Percentiles rank a stretch among this genome's conserved stretches.
Evolutionary conservation across 1,140 invertebrate genomes (phyloP).

Genomic region (Himalopsyche phryganea): DNA sequence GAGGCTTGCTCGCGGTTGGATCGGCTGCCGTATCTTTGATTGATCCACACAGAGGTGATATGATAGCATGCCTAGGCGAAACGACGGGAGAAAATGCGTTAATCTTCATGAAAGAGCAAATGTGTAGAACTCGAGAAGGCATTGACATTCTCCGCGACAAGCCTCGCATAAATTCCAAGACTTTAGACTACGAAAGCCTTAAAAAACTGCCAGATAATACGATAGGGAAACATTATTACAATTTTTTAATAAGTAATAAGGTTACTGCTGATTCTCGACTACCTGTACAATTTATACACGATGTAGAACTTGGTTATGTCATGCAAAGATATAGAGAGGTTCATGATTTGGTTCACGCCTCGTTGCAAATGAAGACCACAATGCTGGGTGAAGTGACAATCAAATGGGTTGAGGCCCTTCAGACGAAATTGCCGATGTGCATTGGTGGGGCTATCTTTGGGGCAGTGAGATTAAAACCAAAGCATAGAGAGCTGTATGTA

Average conservation of each 20-base stretch:
- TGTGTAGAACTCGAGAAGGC: constrained; percentile 67
- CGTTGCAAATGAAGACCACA: constrained; percentile 90
- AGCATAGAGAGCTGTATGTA: constrained; percentile 79
- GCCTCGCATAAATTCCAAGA: constrained; percentile 83
- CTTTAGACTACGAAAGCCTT: constrained; percentile 74
- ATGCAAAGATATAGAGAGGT: constrained; percentile 96
- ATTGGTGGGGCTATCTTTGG: constrained; percentile 83
- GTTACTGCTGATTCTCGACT: constrained; percentile 91
- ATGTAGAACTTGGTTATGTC: constrained; percentile 88
- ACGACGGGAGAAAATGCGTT: constrained; percentile 75
- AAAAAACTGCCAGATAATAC: constrained; percentile 71
- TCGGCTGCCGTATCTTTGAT: constrained; percentile 72
- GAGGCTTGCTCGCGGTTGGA: constrained; percentile 69
- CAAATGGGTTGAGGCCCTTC: constrained; percentile 96
- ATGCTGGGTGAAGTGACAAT: constrained; percentile 91
- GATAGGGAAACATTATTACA: constrained; percentile 78
- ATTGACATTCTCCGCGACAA: constrained; percentile 68
- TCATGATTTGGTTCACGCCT: constrained; percentile 91
- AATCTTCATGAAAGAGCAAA: constrained; percentile 62
- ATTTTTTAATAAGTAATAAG: constrained; percentile 78
- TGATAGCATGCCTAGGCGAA: constrained; percentile 92
- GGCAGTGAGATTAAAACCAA: constrained; percentile 73
- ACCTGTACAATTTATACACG: constrained; percentile 87
- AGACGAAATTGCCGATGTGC: constrained; percentile 88
- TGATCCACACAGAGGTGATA: constrained; percentile 78